Percentiles rank a stretch among this genome's conserved stretches.
Evolutionary conservation across 2,797 vertebrate genomes (phyloP).

Genomic region (Lemur catta): DNA sequence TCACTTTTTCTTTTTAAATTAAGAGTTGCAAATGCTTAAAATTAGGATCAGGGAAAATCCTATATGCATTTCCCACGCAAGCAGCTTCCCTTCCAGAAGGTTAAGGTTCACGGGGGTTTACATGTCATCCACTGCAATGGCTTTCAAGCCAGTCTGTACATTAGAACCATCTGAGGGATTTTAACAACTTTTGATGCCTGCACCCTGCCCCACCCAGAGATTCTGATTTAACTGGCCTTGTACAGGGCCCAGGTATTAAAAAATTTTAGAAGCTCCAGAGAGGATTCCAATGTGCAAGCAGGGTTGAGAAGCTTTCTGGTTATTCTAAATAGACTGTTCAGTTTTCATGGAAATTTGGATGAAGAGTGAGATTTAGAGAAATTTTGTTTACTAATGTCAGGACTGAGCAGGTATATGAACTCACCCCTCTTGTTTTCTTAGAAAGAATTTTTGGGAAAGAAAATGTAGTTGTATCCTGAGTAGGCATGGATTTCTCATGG

Average conservation of each 20-base stretch:
- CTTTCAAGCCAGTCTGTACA: background rate
- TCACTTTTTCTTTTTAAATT: background rate
- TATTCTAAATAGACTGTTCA: background rate
- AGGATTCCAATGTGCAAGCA: background rate
- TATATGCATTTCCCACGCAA: background rate
- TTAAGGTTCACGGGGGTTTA: background rate
- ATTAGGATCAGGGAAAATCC: background rate
- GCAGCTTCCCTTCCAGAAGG: background rate
- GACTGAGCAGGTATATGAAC: background rate
- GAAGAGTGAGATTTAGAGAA: background rate
- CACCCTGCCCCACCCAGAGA: rapidly evolving
- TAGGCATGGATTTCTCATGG: background rate
- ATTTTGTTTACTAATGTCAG: background rate
- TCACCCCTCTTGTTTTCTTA: background rate
- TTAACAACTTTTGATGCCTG: background rate
- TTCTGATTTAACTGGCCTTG: background rate
- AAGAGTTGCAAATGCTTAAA: background rate
- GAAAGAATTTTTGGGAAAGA: background rate
- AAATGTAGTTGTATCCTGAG: background rate
- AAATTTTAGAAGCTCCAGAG: background rate
- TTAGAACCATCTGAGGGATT: background rate
- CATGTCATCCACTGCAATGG: background rate
- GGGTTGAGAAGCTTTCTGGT: background rate
- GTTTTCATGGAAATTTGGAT: background rate
- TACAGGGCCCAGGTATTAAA: rapidly evolving